phyloP scores from a whole-genome alignment of 1,140 invertebrate genomes.

The Anoplophora glabripennis region DNA sequence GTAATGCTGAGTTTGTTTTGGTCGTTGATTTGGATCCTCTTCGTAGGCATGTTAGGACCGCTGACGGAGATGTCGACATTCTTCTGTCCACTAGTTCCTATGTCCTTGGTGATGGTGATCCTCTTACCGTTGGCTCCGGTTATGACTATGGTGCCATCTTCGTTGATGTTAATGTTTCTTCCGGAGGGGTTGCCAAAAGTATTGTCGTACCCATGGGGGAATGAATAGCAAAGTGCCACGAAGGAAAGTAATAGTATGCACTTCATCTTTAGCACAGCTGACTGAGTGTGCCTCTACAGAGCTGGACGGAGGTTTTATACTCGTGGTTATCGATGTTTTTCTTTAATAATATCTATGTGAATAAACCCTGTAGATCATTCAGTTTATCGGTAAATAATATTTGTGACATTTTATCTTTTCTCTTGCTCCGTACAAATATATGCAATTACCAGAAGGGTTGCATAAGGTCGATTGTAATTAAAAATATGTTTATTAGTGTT shows the following conservation, averaged over 20 bases:
- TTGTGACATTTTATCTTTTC: no score
- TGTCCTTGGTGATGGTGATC: background rate
- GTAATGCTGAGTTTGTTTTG: background rate
- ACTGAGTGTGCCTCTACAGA: background rate
- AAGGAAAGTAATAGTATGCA: background rate
- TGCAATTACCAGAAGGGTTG: no score
- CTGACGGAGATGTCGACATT: background rate
- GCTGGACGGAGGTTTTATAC: background rate
- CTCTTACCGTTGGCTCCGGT: background rate
- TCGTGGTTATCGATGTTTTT: constrained; percentile 7
- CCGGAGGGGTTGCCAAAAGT: no score
- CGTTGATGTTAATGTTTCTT: background rate
- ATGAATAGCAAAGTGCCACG: background rate
- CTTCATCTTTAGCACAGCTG: background rate
- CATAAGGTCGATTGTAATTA: no score
- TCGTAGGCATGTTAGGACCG: background rate
- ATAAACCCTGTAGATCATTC: no score
- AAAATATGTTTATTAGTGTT: no score
- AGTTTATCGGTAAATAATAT: no score
- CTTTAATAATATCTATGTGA: constrained; percentile 18
- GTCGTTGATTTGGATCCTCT: background rate
- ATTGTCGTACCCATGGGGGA: background rate
- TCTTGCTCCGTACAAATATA: no score
- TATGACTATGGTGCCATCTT: background rate
- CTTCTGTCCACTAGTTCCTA: background rate